These are phyloP conservation scores for Parnassius smintheus DNA, from an alignment of 2,888 invertebrate genomes.

Conservation along the genomic window DNA sequence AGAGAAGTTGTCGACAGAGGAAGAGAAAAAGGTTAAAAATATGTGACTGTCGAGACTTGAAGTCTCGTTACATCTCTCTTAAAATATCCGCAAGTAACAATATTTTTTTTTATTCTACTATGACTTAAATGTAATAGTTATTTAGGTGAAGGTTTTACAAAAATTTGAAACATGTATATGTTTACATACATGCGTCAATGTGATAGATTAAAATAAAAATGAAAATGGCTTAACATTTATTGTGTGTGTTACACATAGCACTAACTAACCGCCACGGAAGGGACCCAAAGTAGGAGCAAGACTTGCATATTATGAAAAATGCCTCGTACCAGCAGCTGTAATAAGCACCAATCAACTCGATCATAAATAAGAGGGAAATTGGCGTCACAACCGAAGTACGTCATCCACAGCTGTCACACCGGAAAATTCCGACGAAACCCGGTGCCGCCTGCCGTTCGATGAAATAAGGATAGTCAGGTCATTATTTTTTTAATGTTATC, in stretches of 20 bases:
- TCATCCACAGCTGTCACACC: conserved; percentile 67
- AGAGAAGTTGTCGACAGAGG: conserved; percentile 65
- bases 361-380: conserved; percentile 71
- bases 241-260: too few relatives aligned
- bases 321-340: conserved; percentile 62
- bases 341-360: conserved; percentile 71
- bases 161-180: too few relatives aligned
- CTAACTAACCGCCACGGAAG: conserved; percentile 53
- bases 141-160: neutral
- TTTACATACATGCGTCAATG: too few relatives aligned
- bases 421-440: conserved; percentile 51
- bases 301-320: conserved; percentile 57
- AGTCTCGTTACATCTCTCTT: conserved; percentile 61
- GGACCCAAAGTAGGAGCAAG: conserved; percentile 52
- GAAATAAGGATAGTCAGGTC: conserved; percentile 46
- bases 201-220: too few relatives aligned
- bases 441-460: conserved; percentile 46
- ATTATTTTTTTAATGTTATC: too few relatives aligned
- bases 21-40: conserved; percentile 66
- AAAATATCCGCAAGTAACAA: conserved; percentile 64
- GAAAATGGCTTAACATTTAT: too few relatives aligned
- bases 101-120: conserved; percentile 48
- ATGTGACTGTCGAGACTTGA: conserved; percentile 53
- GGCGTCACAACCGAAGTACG: conserved; percentile 63
- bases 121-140: conserved; percentile 43